These are phyloP conservation scores for Siphamia tubifer DNA, from an alignment of 2,113 vertebrate genomes.

Conservation along the genomic window DNA sequence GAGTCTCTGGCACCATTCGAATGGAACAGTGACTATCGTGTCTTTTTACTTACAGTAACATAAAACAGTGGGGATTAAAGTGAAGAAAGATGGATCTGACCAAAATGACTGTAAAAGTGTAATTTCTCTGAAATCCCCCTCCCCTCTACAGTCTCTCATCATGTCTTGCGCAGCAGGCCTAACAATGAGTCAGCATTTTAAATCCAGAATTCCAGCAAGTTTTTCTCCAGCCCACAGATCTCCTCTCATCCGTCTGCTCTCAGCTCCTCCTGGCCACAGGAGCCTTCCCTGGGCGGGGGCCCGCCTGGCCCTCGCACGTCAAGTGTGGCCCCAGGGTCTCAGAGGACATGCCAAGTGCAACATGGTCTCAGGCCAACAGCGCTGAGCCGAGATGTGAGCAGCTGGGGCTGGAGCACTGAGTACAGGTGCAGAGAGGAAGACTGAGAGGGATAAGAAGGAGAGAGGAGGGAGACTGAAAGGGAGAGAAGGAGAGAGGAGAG, in stretches of 20 bases:
- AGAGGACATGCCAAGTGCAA: conserved; percentile 83
- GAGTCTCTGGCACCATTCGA: no score
- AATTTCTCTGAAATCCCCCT: neutral
- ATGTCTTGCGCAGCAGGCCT: conserved; percentile 12
- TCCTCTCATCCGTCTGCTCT: conserved; percentile 56
- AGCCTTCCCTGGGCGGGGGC: conserved; percentile 65
- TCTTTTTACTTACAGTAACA: neutral
- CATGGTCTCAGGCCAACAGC: conserved; percentile 72
- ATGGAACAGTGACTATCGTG: no score
- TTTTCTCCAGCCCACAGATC: conserved; percentile 48
- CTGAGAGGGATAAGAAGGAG: conserved; percentile 12
- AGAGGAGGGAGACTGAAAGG: conserved; percentile 5
- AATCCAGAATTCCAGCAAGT: conserved; percentile 53
- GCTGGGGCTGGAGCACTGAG: conserved; percentile 65
- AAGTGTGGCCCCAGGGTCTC: conserved; percentile 76
- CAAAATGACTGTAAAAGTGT: no score
- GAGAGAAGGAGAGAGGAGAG: conserved; percentile 5
- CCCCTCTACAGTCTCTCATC: neutral
- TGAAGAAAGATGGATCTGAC: no score
- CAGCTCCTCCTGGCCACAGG: conserved; percentile 62
- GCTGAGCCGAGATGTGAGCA: conserved; percentile 67
- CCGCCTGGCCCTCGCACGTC: conserved; percentile 75
- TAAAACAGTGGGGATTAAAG: no score
- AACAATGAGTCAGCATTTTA: conserved; percentile 67
- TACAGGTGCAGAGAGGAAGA: conserved; percentile 78